Conservation (phyloP, 1,140 invertebrate species). For the Zeugodacus cucurbitae region DNA sequence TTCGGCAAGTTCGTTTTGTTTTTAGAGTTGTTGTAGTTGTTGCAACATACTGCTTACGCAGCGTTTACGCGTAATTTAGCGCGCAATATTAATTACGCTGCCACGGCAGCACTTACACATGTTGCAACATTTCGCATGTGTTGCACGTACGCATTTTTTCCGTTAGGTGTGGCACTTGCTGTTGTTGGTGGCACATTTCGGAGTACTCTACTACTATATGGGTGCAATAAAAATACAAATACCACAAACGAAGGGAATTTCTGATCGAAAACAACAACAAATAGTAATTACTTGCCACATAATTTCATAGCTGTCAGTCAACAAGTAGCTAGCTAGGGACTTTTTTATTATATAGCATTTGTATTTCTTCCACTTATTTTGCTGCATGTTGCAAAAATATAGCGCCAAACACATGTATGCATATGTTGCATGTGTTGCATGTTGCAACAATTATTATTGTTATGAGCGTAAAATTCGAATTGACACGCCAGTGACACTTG, state of each 20-base stretch:
- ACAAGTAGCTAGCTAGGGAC: neutral
- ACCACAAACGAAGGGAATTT: neutral
- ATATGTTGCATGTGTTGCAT: constrained; percentile 7
- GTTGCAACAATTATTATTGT: constrained; percentile 10
- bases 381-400: neutral
- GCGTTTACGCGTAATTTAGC: constrained; percentile 36
- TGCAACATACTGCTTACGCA: neutral
- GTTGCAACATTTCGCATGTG: neutral
- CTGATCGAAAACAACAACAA: neutral
- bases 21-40: neutral
- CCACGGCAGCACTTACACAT: neutral
- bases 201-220: neutral
- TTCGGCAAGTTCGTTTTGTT: neutral
- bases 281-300: neutral
- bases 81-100: constrained; percentile 17
- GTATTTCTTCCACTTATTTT: neutral
- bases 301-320: constrained; percentile 8
- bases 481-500: constrained; percentile 40
- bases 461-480: constrained; percentile 40
- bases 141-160: neutral
- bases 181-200: neutral
- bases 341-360: neutral
- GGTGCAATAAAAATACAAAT: neutral
- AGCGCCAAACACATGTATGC: neutral
- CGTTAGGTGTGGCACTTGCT: neutral